A percentile compares a stretch with the other conserved stretches of the same genome.
Conservation (phyloP, 2,888 invertebrate genomes). For the Aleiodes leptofemur region DNA sequence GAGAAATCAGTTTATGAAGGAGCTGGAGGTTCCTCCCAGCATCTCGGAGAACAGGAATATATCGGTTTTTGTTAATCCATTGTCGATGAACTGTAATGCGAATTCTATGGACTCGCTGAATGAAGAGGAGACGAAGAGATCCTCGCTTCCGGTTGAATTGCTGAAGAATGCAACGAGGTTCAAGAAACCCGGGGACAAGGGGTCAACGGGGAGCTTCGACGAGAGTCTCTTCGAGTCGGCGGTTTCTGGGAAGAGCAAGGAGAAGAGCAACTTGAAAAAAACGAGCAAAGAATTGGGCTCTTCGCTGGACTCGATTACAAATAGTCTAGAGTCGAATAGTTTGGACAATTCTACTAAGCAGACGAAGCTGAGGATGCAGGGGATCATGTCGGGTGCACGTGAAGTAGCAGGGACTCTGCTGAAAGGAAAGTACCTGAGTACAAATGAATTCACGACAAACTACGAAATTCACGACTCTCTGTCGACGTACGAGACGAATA, state of each 20-base stretch:
- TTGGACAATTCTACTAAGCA: constrained; percentile 62
- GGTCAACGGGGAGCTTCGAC: constrained; percentile 69
- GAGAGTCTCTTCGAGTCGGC: constrained; percentile 71
- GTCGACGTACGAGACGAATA: constrained; percentile 74
- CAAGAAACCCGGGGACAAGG: constrained; percentile 68
- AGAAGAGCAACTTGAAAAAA: constrained; percentile 59
- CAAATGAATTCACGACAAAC: constrained; percentile 68
- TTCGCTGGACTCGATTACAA: constrained; percentile 71
- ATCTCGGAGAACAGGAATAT: constrained; percentile 77
- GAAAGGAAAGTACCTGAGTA: constrained; percentile 71
- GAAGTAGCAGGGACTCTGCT: constrained; percentile 71
- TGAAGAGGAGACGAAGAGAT: constrained; percentile 57
- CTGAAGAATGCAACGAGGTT: constrained; percentile 71
- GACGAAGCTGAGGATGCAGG: constrained; percentile 44
- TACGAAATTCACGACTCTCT: constrained; percentile 69
- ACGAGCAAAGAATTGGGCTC: constrained; percentile 68
- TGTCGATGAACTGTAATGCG: constrained; percentile 73
- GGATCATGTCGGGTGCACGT: constrained; percentile 65
- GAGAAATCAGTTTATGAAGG: constrained; percentile 73
- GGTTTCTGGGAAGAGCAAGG: constrained; percentile 49
- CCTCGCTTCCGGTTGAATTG: constrained; percentile 62
- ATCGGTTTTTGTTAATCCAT: constrained; percentile 82
- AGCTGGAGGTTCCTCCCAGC: constrained; percentile 77
- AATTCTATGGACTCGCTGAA: constrained; percentile 71
- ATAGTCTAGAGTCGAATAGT: constrained; percentile 71